Evolutionary conservation across 2,888 invertebrate species (phyloP).

Genomic region (Gryllus longicercus): DNA sequence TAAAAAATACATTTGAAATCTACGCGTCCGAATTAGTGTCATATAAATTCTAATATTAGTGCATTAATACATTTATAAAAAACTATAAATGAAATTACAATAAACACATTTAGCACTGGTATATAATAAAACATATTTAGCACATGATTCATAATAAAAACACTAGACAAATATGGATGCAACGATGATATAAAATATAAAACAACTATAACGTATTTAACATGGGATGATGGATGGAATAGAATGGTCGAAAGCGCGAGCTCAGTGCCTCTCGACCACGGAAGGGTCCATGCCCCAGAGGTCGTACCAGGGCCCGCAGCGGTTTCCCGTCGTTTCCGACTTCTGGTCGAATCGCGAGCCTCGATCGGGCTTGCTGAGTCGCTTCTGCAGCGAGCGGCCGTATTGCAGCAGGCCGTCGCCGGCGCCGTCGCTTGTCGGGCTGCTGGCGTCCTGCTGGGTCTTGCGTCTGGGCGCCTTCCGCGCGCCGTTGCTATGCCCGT

Average conservation of each 20-base stretch:
- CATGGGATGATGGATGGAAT: neutral
- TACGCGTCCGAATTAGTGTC: too few species aligned
- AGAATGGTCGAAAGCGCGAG: neutral
- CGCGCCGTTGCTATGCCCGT: neutral
- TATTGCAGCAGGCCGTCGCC: constrained; percentile 36
- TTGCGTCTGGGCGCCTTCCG: neutral
- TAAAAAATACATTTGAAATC: too few species aligned
- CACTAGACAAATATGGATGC: neutral
- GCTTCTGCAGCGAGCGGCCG: constrained; percentile 40
- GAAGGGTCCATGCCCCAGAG: constrained; percentile 76
- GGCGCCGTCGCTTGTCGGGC: constrained; percentile 22
- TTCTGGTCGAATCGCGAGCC: constrained; percentile 42
- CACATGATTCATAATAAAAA: too few species aligned
- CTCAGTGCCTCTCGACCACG: constrained; percentile 39
- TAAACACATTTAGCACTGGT: too few species aligned
- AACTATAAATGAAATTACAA: too few species aligned
- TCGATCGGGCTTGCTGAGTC: constrained; percentile 42
- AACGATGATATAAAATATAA: neutral
- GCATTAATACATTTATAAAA: too few species aligned
- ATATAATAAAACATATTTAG: too few species aligned
- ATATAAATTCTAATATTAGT: too few species aligned
- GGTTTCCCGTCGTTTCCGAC: constrained; percentile 45
- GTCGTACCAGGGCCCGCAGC: constrained; percentile 84
- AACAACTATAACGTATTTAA: neutral
- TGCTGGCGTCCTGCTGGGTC: neutral